Percentiles rank a stretch among this genome's conserved stretches.
phyloP scores from a whole-genome alignment of 2,797 vertebrate genomes.

The Falco concolor region DNA sequence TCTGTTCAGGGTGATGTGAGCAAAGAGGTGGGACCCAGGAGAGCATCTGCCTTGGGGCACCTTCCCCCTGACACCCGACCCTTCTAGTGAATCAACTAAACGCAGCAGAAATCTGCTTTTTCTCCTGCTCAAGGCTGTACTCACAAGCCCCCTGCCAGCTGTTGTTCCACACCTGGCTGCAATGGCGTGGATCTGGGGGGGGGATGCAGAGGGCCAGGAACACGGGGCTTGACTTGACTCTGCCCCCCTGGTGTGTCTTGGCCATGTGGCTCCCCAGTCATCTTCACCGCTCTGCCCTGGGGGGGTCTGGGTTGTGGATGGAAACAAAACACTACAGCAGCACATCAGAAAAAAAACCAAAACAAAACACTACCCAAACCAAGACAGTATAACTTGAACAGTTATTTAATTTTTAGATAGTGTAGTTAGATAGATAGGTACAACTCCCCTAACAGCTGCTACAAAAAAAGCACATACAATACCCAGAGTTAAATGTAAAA shows the following conservation, averaged over 20 bases:
- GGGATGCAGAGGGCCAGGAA: background rate
- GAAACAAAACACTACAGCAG: background rate
- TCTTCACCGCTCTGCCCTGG: accelerated
- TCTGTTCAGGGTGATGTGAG: background rate
- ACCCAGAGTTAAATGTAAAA: conserved; percentile 49
- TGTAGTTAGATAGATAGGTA: conserved; percentile 40
- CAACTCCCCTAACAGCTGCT: conserved; percentile 59
- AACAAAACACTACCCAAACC: no score
- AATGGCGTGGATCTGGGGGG: accelerated
- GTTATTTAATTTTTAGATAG: conserved; percentile 50
- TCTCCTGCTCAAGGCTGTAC: background rate
- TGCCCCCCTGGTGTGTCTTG: accelerated
- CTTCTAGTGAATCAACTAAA: background rate
- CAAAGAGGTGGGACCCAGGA: background rate
- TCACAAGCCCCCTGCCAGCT: background rate
- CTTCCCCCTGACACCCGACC: background rate
- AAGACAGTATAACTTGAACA: background rate
- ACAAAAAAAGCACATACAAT: conserved; percentile 61
- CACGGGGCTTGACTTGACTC: no score
- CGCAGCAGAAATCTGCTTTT: background rate
- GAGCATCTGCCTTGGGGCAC: background rate
- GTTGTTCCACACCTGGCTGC: background rate
- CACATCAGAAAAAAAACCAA: background rate
- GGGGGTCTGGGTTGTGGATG: accelerated
- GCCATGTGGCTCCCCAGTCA: no score